Evolutionary conservation across 1,140 invertebrate genomes (phyloP).

Genomic region (Tenebrio molitor): DNA sequence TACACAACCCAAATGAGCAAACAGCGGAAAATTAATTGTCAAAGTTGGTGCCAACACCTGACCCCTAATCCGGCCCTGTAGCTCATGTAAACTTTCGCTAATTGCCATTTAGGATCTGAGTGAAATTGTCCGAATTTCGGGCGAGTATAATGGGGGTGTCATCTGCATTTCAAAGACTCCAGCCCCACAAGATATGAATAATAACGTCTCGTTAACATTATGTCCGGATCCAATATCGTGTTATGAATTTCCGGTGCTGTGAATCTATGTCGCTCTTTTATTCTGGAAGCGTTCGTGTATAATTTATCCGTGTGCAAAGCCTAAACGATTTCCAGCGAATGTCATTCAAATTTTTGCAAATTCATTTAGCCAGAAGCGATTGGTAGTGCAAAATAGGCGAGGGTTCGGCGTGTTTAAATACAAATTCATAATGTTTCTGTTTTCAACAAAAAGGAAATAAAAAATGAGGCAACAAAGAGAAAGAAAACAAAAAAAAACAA

Average conservation of each 20-base stretch:
- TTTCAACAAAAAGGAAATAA: no score
- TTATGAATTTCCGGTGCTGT: not conserved
- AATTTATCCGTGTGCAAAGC: not conserved
- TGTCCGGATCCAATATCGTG: not conserved
- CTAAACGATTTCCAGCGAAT: not conserved
- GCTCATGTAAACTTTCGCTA: conserved; percentile 22
- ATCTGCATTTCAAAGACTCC: conserved; percentile 10
- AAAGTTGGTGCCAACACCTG: conserved; percentile 2
- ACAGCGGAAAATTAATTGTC: conserved; percentile 22
- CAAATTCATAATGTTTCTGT: no score
- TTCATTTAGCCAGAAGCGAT: no score
- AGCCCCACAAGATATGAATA: conserved; percentile 5
- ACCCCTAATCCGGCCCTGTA: conserved; percentile 19
- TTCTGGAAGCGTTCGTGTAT: not conserved
- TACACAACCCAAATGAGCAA: not conserved
- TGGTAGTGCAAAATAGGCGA: no score
- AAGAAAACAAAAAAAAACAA: no score
- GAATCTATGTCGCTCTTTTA: not conserved
- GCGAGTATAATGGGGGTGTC: not conserved
- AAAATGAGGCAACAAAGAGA: no score
- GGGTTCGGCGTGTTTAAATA: no score
- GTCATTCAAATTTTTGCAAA: no score
- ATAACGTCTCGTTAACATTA: not conserved
- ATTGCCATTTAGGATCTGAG: conserved; percentile 6
- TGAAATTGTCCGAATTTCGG: not conserved